These are phyloP conservation scores for Danaus plexippus DNA, from an alignment of 1,140 invertebrate species.

Conservation along the genomic window DNA sequence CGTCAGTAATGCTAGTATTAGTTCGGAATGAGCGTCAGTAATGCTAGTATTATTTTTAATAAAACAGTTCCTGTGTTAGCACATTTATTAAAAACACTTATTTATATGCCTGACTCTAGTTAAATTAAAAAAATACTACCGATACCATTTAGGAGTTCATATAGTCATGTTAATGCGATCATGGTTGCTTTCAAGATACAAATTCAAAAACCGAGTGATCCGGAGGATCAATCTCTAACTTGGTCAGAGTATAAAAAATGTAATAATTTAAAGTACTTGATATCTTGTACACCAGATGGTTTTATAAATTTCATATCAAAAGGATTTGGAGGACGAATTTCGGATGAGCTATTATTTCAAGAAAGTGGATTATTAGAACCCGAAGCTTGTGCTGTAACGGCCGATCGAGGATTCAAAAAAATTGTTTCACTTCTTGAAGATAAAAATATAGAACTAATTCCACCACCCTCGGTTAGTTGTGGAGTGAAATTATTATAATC, in stretches of 20 bases:
- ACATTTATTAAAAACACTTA: constrained; percentile 8
- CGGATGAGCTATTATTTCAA: constrained; percentile 44
- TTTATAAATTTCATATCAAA: constrained; percentile 54
- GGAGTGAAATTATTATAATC: constrained; percentile 26
- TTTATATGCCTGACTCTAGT: constrained; percentile 5
- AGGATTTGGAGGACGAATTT: constrained; percentile 49
- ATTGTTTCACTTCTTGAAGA: constrained; percentile 28
- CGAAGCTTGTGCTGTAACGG: constrained; percentile 22
- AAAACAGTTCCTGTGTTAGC: constrained; percentile 7
- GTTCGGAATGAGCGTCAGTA: constrained; percentile 9
- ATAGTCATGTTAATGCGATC: constrained; percentile 32
- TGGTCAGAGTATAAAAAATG: constrained; percentile 68
- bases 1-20: no score
- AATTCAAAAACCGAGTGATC: constrained; percentile 52
- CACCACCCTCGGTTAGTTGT: constrained; percentile 49
- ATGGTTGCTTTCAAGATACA: constrained; percentile 61
- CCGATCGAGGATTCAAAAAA: constrained; percentile 52
- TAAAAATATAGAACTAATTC: constrained; percentile 33
- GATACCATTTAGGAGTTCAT: constrained; percentile 37
- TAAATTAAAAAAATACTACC: constrained; percentile 21
- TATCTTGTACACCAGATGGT: constrained; percentile 59
- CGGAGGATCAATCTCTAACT: constrained; percentile 49
- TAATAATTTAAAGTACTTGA: constrained; percentile 67
- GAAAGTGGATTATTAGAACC: constrained; percentile 39
- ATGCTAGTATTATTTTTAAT: constrained; percentile 10